Evolutionary conservation across 92 coral and sea anemone species (phyloP).

Genomic region (Actinostola sp.): DNA sequence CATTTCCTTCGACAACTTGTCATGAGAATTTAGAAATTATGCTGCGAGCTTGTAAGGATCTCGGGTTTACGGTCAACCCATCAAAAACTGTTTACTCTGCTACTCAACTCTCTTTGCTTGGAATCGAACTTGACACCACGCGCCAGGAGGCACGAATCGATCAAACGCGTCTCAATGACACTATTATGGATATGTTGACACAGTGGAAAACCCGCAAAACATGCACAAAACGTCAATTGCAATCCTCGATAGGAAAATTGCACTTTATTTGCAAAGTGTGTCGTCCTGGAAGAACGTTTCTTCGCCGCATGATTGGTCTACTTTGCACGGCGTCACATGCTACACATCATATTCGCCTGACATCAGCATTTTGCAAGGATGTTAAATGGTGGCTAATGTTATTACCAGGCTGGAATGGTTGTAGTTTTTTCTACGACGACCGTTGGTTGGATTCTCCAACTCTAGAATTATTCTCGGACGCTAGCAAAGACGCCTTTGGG

Average conservation of each 20-base stretch:
- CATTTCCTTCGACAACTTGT: constrained; percentile 12
- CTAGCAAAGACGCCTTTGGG: constrained; percentile 30
- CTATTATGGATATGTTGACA: neutral
- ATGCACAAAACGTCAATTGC: too few relatives aligned
- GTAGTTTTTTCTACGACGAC: constrained; percentile 36
- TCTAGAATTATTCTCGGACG: constrained; percentile 35
- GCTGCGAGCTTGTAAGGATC: constrained; percentile 9
- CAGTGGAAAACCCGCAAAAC: neutral
- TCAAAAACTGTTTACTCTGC: constrained; percentile 2
- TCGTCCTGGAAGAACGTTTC: constrained; percentile 35
- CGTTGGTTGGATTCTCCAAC: constrained; percentile 13
- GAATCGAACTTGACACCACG: constrained; percentile 19
- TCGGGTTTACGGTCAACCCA: constrained; percentile 22
- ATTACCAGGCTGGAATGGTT: constrained; percentile 34
- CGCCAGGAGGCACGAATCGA: constrained; percentile 5
- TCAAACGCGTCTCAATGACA: neutral
- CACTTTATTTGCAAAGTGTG: constrained; percentile 22
- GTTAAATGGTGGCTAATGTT: constrained; percentile 28
- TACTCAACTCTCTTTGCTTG: neutral
- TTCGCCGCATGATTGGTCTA: constrained; percentile 26
- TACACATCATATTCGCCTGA: constrained; percentile 1
- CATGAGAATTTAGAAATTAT: neutral
- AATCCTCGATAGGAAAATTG: constrained; percentile 24
- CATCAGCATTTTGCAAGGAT: constrained; percentile 8
- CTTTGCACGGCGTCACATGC: constrained; percentile 7